Conservation (phyloP, 1,140 invertebrate species). For the Apocrypta bakeri region DNA sequence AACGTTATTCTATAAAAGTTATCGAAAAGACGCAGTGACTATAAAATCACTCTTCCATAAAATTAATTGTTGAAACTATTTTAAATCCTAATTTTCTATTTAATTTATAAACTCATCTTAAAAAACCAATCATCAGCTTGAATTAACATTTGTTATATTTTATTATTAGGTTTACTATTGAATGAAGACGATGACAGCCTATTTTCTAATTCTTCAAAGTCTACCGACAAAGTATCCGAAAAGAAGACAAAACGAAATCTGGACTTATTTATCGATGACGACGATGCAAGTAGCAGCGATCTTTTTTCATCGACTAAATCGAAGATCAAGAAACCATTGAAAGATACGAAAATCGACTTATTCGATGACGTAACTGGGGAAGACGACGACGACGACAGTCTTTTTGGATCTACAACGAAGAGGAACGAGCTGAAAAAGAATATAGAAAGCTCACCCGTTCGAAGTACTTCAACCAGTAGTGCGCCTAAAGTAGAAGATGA, state of each 20-base stretch:
- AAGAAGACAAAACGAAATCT: slow-evolving; percentile 39
- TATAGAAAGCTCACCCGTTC: background rate
- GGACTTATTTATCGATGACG: slow-evolving; percentile 66
- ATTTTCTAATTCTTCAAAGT: slow-evolving; percentile 55
- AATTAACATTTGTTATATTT: too few species aligned
- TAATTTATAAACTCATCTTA: too few species aligned
- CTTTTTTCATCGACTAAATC: slow-evolving; percentile 61
- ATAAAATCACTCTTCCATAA: too few species aligned
- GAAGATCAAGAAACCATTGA: slow-evolving; percentile 62
- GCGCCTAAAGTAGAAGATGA: background rate
- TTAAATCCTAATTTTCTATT: too few species aligned
- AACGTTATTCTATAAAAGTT: too few species aligned
- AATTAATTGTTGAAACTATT: too few species aligned
- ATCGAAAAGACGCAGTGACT: too few species aligned
- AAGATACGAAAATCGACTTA: slow-evolving; percentile 60
- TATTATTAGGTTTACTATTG: slow-evolving; percentile 40
- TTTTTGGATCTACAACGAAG: slow-evolving; percentile 58
- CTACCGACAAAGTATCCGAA: slow-evolving; percentile 36
- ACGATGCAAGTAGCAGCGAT: slow-evolving; percentile 55
- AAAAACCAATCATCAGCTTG: too few species aligned
- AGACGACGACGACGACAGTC: slow-evolving; percentile 60
- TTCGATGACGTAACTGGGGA: slow-evolving; percentile 63
- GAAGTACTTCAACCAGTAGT: background rate
- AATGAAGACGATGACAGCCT: slow-evolving; percentile 68
- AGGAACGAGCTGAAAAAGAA: slow-evolving; percentile 32